Base-by-base conservation (phyloP, 2,797 vertebrate species). In the Ctenopoma multispine region DNA sequence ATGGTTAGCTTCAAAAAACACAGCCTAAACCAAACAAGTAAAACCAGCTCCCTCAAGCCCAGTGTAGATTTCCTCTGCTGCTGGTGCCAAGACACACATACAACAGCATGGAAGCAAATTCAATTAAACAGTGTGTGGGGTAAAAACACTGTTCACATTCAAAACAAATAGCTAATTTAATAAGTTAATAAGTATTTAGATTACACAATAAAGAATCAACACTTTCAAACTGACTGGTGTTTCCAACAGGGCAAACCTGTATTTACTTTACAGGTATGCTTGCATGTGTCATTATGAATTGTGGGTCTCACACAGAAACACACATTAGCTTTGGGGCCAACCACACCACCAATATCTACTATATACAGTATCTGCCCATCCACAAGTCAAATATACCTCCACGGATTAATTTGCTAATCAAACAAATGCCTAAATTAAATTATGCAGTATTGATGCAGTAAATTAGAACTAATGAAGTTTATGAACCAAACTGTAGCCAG, bases 61-160 rank as follows among this genome's bases (percentile, higher is more conserved):
- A 79, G 83, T 72, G 77, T 83, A 77, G 67, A 83, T 82, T 84
- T 83, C 83, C 74, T 84, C 76, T 82, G 77, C 78, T 74, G 67
- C 71, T 54, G 41, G 72, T 89, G 84, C 91, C 81, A 90, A 90
- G 87, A 75, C 80, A 87, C 83, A 87, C 85, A 88, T 82, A 83
- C 81, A 83, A 71, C 77, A 81, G 67, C 24, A 48, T 29, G 9
- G 64, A 73, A 62, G 65, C 78, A 82, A 80, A 86, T 89, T 79
- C 76, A 69, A 89, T 88, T 83, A 77, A 87, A 87, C 72, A 80
- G 53, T 21, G 15, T 75, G 85, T 83, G 83, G 69, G 78, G 73
- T 68, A 71, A 81, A 82, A 85, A 74, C 71, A 73, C 66, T n/a
- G 49, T 67, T 72, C 72, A 69, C 79, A 80, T 81, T 83, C 84